These are phyloP conservation scores for Temnothorax nylanderi DNA, from an alignment of 1,140 invertebrate species.

Conservation along the genomic window DNA sequence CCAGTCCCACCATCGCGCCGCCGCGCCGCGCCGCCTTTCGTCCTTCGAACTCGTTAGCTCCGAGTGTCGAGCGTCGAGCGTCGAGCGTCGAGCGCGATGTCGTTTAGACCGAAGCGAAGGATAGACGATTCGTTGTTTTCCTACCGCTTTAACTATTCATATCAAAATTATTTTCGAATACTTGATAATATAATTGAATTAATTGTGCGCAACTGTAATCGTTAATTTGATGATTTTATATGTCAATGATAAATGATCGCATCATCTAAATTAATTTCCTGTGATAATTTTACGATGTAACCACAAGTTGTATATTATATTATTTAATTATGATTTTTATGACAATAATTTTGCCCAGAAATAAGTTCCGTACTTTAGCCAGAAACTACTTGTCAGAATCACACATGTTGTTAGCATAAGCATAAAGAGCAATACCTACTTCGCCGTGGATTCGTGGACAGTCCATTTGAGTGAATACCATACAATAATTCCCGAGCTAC, in stretches of 20 bases:
- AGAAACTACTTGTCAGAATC: constrained; percentile 3
- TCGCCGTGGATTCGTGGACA: neutral
- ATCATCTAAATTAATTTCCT: neutral
- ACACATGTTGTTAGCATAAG: neutral
- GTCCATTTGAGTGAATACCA: constrained; percentile 33
- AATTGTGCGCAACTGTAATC: neutral
- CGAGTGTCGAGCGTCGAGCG: no score
- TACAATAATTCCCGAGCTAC: constrained; percentile 43
- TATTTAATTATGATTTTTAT: neutral
- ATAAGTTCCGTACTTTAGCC: constrained; percentile 17
- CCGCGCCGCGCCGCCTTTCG: constrained; percentile 23
- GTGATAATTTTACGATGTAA: neutral
- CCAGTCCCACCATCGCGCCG: neutral
- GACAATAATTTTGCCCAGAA: neutral
- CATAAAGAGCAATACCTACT: neutral
- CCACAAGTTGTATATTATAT: neutral
- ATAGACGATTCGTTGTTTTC: neutral
- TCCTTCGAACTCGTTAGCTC: constrained; percentile 52
- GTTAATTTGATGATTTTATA: neutral
- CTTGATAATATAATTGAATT: neutral
- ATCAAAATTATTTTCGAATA: neutral
- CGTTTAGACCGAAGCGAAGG: constrained; percentile 14
- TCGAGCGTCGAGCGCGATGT: neutral
- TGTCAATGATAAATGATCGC: neutral
- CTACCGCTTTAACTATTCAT: neutral